phyloP scores from a whole-genome alignment of 2,113 vertebrate species.

The Planiliza haematocheilus region DNA sequence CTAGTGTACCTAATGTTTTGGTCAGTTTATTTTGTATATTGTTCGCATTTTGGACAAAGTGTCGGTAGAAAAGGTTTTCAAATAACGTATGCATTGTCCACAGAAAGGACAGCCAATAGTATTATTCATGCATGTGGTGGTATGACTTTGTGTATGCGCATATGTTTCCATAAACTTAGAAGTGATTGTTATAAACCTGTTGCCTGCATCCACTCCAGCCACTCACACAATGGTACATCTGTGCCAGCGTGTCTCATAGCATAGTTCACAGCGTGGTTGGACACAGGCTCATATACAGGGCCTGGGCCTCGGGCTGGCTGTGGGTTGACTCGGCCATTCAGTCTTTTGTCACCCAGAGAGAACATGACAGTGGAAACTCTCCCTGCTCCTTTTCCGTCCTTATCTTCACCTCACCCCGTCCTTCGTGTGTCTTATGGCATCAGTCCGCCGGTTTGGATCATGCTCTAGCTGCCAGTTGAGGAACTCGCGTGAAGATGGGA shows the following conservation, averaged over 20 bases:
- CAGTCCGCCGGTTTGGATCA: slow-evolving; percentile 74
- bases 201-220: slow-evolving; percentile 10
- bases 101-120: not conserved
- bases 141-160: not conserved
- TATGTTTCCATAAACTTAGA: slow-evolving; percentile 18
- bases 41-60: too few species aligned
- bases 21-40: too few species aligned
- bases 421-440: slow-evolving; percentile 66
- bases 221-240: slow-evolving; percentile 70
- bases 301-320: slow-evolving; percentile 32
- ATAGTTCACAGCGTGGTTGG: slow-evolving; percentile 70
- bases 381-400: slow-evolving; percentile 14
- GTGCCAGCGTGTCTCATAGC: slow-evolving; percentile 59
- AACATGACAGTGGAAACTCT: slow-evolving; percentile 58
- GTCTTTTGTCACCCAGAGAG: slow-evolving; percentile 52
- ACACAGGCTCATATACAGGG: slow-evolving; percentile 17
- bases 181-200: slow-evolving; percentile 13
- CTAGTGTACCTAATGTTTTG: too few species aligned
- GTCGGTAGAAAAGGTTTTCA: too few species aligned
- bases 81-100: too few species aligned
- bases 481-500: slow-evolving; percentile 51
- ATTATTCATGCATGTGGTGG: slow-evolving; percentile 6
- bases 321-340: slow-evolving; percentile 55
- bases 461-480: slow-evolving; percentile 77
- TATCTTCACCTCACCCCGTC: slow-evolving; percentile 18